Base-by-base conservation (phyloP, 2,797 vertebrate genomes). In the Eulemur rubriventer region DNA sequence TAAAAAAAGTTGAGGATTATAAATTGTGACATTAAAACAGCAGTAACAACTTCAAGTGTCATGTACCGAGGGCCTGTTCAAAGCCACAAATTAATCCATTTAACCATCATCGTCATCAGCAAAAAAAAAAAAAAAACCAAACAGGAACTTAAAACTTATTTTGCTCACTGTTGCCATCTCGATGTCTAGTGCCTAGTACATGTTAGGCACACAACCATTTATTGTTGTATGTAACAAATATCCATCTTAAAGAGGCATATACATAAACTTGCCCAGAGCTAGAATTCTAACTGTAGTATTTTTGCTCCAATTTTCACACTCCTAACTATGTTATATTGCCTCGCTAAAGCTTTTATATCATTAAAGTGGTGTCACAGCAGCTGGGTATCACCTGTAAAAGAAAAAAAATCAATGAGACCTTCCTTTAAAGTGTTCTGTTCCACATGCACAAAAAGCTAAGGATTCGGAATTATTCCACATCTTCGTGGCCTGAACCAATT, bases 381-480 rank as follows among this genome's bases (percentile, higher is more conserved):
- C 88, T 97, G 82, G 55, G 70, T 96, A 85, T 93, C 78, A 97
- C 88, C 94, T 96, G 91, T 84, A 97, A 97, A 91, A 96, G 75
- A 93, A 94, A 95, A 94, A 93, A 81, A 94, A 94, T 67, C 70
- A 67, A n/a, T 96, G 90, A 97, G 80, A 92, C 80, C 91, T 63
- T 75, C 84, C 96, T 88, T 96, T 88, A 28, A 96, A 92, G 78
- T 72, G 70, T 93, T 80, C 46, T 92, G 69, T 87, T 96, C 73
- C 69, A 97, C 50, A 65, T 18, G 26, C 17, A 91, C 48, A 87
- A 87, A 91, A 90, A 78, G 10, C 46, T 94, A 76, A 12, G n/a
- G 55, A 73, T 65, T 1, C 94, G 38, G 83, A 76, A 89, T 69
- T 73, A 91, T 18, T 83, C n/a, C 38, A 89, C 30, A 79, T n/a